Evolutionary conservation across 2,888 invertebrate genomes (phyloP), one percentile per base, ranked within the genome.

Genomic region (Troilus luridus): DNA sequence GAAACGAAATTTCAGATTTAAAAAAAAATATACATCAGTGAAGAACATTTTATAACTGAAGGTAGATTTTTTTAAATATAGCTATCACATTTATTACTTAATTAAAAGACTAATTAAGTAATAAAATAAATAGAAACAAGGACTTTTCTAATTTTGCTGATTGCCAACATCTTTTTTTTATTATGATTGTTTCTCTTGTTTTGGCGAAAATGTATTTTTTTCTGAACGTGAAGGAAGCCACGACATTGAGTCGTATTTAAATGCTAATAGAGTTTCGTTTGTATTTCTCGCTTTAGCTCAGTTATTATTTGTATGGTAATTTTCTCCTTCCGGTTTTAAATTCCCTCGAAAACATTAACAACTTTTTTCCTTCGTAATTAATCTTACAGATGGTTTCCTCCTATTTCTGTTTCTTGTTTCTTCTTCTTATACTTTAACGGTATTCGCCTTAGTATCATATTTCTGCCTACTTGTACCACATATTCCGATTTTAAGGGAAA

Each of bases 251-350:
- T 54, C 9, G 56, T 54, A 85, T 41, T 85, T n/a, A 54, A 54
- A 85, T 85, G 85, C 85, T 54, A 85, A 85, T 85, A 54, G 56
- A 85, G 54, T 56, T 56, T 54, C 54, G 56, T 56, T 17, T 85
- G 9, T 24, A 17, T 21, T 85, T 85, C 85, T 85, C 21, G 19
- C 21, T 41, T 41, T 88, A 24, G 88, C 88, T 58, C 88, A 56
- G 64, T 64, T 64, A 64, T 64, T 64, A 64, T 64, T 64, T 64
- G 64, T 64, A 64, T 24, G 64, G 9, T 64, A 64, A 64, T 64
- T 24, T 64, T 24, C 64, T 64, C n/a, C 64, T 64, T 64, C 64
- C 64, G n/a, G 64, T 62, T 62, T 12, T 21, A 19, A 21, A 62
- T 62, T 19, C 21, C 62, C 64, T 24, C 64, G 64, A n/a, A 10